phyloP scores from a whole-genome alignment of 2,797 vertebrate species.

The Lindbergichthys nudifrons region DNA sequence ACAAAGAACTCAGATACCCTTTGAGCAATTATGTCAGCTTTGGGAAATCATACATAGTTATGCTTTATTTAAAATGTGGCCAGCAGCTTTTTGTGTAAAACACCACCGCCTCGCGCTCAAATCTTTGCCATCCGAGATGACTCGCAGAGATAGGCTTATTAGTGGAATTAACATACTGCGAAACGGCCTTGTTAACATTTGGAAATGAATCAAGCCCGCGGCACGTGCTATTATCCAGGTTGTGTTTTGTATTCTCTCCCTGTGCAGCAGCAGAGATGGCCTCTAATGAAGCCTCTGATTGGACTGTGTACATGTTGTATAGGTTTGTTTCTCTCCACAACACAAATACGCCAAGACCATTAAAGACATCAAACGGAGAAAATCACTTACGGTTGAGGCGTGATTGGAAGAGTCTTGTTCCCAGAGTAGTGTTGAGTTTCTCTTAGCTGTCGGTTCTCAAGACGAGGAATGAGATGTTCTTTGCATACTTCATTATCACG shows the following conservation, averaged over 20 bases:
- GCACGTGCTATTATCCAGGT: constrained; percentile 76
- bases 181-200: constrained; percentile 81
- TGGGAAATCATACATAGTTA: constrained; percentile 75
- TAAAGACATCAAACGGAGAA: constrained; percentile 40
- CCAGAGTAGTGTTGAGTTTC: constrained; percentile 16
- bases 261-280: constrained; percentile 64
- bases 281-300: constrained; percentile 75
- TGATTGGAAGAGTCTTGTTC: constrained; percentile 17
- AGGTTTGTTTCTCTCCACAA: constrained; percentile 54
- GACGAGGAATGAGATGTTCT: constrained; percentile 24
- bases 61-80: constrained; percentile 76
- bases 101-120: constrained; percentile 53
- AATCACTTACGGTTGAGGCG: constrained; percentile 18
- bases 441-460: constrained; percentile 13
- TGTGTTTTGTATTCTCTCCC: constrained; percentile 50
- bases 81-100: constrained; percentile 68
- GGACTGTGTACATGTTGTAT: constrained; percentile 49
- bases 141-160: constrained; percentile 79
- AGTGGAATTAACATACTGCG: constrained; percentile 78
- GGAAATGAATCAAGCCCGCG: constrained; percentile 78
- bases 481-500: constrained; percentile 1
- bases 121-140: constrained; percentile 73
- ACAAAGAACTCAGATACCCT: constrained; percentile 72
- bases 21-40: constrained; percentile 77
- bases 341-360: constrained; percentile 35